Base-by-base conservation (phyloP, 2,888 invertebrate species). In the Pachliopta kotzebuea region DNA sequence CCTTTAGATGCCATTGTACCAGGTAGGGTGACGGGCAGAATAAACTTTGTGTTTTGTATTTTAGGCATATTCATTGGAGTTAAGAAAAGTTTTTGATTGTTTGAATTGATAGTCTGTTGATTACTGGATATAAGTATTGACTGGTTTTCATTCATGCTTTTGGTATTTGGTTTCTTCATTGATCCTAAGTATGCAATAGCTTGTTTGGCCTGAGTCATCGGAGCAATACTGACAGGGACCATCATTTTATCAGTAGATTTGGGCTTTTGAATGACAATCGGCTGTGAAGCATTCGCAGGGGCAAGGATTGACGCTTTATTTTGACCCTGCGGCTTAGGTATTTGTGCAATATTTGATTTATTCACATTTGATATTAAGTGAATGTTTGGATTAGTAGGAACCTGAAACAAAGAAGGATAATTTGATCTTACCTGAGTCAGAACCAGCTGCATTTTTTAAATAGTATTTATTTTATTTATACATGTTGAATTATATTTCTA, bases 31-130 rank as follows among this genome's bases (percentile, higher is more conserved):
- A 90, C 88, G 0, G 93, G 93, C 53, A 92, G 78, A 63, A 93
- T 92, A 65, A 92, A 88, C 67, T 93, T 92, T 0, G 92, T 92
- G 62, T 91, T 91, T 69, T 91, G 92, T 55, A 93, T 86, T 80
- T 93, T 93, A 1, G 93, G 93, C 90, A 94, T 85, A 65, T 84
- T 88, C 86, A 92, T 93, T 0, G 94, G 93, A 55, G 93, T 88
- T 59, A 94, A 75, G 64, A 94, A 92, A 50, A 93, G 80, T 77
- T 94, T 94, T 73, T 93, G 93, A 73, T 90, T 93, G 68, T 83
- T 87, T 18, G 84, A 61, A 66, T 85, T 84, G 7, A 85, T 80
- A 74, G 84, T 87, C 17, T 85, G 65, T 69, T 89, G 89, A 71
- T 90, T 92, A 68, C 88, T 89, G 2, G 90, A 87, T 74, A 92